phyloP scores from a whole-genome alignment of 1,140 invertebrate genomes.

The Aphelenchoides fujianensis region DNA sequence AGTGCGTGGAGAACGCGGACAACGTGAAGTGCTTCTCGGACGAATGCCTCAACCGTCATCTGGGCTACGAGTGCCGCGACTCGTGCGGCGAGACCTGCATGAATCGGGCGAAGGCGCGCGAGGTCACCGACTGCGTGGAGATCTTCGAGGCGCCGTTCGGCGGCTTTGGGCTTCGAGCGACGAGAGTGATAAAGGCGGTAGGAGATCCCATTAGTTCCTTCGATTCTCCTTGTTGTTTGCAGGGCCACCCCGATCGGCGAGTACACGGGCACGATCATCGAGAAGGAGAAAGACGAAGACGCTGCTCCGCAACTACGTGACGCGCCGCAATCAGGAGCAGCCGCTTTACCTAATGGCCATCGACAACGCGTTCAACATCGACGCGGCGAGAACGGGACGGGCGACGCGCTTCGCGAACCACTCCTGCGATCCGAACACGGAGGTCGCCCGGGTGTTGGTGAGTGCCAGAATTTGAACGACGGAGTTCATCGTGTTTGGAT shows the following conservation, averaged over 20 bases:
- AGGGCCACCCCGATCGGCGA: slow-evolving; percentile 14
- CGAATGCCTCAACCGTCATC: background rate
- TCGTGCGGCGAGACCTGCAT: background rate
- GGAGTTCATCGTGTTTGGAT: background rate
- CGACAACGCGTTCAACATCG: background rate
- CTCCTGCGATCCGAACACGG: slow-evolving; percentile 6
- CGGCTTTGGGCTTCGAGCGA: background rate
- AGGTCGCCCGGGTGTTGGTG: background rate
- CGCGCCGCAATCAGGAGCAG: background rate
- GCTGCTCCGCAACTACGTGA: background rate
- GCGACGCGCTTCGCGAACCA: slow-evolving; percentile 11
- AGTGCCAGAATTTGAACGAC: background rate
- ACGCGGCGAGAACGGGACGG: background rate
- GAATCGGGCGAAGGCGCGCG: background rate
- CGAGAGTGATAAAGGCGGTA: background rate
- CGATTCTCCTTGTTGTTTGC: background rate
- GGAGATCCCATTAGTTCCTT: background rate
- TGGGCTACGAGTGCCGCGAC: background rate
- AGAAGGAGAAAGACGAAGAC: background rate
- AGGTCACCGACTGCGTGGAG: background rate
- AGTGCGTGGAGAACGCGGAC: background rate
- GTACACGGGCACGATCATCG: slow-evolving; percentile 8
- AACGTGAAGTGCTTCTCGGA: background rate
- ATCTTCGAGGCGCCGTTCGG: background rate
- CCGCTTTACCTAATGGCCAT: slow-evolving; percentile 6